These are phyloP conservation scores for Apamea crenata DNA, from an alignment of 2,888 invertebrate species.

Conservation along the genomic window DNA sequence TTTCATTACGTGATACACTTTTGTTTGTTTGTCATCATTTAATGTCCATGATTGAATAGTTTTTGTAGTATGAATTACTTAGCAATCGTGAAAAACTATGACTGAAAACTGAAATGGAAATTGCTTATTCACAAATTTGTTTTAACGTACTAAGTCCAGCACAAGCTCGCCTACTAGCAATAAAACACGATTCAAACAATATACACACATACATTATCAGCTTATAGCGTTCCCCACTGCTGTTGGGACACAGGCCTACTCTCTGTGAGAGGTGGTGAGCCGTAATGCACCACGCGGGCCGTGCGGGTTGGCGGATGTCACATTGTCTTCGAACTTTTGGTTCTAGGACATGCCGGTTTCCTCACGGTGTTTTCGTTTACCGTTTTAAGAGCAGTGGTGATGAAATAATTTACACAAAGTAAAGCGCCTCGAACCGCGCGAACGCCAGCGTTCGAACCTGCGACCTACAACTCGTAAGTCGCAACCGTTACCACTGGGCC, in stretches of 20 bases:
- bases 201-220: neutral
- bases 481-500: neutral
- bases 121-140: neutral
- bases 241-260: neutral
- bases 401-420: neutral
- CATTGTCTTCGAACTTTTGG: neutral
- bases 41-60: neutral
- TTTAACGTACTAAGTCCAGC: neutral
- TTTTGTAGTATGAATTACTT: neutral
- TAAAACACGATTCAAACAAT: constrained; percentile 6
- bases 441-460: neutral
- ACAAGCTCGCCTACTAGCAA: neutral
- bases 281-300: neutral
- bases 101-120: neutral
- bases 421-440: too few relatives aligned
- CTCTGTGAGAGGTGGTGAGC: neutral
- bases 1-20: neutral
- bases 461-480: neutral
- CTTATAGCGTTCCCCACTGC: neutral
- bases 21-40: neutral
- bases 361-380: neutral
- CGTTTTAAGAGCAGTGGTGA: neutral
- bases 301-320: neutral
- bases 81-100: neutral
- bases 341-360: neutral